Percentiles rank a stretch among this genome's conserved stretches.
These are phyloP conservation scores for Ormia ochracea DNA, from an alignment of 2,888 invertebrate species.

Conservation along the genomic window DNA sequence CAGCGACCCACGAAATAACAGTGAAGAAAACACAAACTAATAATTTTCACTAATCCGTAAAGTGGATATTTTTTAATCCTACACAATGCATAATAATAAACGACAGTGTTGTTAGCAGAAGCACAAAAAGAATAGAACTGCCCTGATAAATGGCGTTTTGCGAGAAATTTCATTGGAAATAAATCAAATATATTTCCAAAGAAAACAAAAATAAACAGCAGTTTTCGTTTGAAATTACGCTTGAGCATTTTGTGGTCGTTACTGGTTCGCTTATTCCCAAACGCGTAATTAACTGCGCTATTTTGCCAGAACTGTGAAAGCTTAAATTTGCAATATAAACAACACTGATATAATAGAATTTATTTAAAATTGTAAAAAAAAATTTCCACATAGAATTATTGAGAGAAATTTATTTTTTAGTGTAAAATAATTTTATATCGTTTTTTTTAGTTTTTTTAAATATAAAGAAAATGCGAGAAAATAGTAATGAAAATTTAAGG, in stretches of 20 bases:
- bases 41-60: constrained; percentile 23
- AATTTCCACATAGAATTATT: no score
- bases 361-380: no score
- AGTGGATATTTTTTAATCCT: constrained; percentile 11
- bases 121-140: not conserved
- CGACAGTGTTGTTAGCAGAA: not conserved
- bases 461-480: no score
- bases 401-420: no score
- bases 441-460: no score
- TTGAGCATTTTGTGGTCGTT: not conserved
- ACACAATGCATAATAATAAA: not conserved
- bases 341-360: no score
- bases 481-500: no score
- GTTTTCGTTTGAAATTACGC: not conserved
- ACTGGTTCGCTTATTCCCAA: constrained; percentile 1
- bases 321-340: not conserved
- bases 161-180: not conserved
- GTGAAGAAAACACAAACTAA: constrained; percentile 9
- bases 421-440: no score
- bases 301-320: not conserved
- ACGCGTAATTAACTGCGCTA: constrained; percentile 15
- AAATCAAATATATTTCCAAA: not conserved
- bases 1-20: constrained; percentile 1
- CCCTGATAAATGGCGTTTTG: constrained; percentile 17
- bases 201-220: no score